phyloP scores from a whole-genome alignment of 2,888 invertebrate species.

The Nymphalis c-album region DNA sequence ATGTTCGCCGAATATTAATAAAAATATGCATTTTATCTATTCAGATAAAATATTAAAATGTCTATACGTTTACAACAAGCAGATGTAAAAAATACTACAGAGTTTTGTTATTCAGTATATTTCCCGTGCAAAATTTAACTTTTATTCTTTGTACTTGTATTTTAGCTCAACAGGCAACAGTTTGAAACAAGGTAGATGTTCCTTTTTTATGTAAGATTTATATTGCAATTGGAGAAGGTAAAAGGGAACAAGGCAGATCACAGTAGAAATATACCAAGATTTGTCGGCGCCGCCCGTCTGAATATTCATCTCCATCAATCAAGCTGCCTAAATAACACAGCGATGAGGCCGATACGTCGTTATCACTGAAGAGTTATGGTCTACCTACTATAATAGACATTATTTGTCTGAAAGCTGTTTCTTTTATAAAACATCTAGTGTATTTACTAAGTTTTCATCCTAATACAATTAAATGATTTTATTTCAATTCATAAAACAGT shows the following conservation, averaged over 20 bases:
- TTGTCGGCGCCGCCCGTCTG: constrained; percentile 47
- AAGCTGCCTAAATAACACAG: constrained; percentile 60
- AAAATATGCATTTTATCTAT: too few species aligned
- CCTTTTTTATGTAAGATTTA: constrained; percentile 62
- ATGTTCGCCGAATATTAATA: too few species aligned
- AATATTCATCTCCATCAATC: constrained; percentile 74
- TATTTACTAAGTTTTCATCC: too few species aligned
- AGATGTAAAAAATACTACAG: background rate
- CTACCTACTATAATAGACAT: constrained; percentile 34
- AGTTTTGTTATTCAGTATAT: background rate
- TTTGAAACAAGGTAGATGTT: constrained; percentile 19
- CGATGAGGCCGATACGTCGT: constrained; percentile 57
- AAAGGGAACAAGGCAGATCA: constrained; percentile 52
- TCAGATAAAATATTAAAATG: too few species aligned
- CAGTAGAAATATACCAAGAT: constrained; percentile 56
- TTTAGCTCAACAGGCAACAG: constrained; percentile 17
- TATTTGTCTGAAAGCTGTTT: background rate
- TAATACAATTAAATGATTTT: too few species aligned
- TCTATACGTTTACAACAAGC: too few species aligned
- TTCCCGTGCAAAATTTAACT: background rate
- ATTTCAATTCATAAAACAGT: too few species aligned
- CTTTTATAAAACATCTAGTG: background rate
- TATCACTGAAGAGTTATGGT: constrained; percentile 57
- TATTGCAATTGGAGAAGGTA: constrained; percentile 62
- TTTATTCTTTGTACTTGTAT: constrained; percentile 12